These are phyloP conservation scores for Hipparchia semele DNA, from an alignment of 2,888 invertebrate genomes.

Conservation along the genomic window DNA sequence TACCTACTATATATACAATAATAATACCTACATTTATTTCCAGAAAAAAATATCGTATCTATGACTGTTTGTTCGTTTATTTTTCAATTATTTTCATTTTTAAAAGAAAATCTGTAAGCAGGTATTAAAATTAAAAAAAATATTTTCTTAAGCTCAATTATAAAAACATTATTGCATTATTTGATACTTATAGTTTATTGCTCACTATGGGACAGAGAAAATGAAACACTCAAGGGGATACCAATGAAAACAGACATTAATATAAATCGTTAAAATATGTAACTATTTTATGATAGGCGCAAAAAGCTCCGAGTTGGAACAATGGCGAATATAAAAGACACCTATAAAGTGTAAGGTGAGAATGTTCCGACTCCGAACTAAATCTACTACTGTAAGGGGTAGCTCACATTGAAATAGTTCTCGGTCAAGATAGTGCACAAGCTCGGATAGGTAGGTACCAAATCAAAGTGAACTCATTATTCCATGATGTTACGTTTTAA, in stretches of 20 bases:
- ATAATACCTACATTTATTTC: no score
- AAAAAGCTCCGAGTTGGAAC: slow-evolving; percentile 9
- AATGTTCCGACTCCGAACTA: not conserved
- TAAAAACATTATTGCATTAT: not conserved
- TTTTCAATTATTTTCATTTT: no score
- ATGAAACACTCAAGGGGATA: not conserved
- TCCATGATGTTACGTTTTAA: no score
- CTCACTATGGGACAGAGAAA: not conserved
- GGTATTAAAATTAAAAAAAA: not conserved
- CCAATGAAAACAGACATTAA: not conserved
- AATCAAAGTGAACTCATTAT: no score
- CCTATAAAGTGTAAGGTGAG: slow-evolving; percentile 29
- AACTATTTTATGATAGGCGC: slow-evolving; percentile 15
- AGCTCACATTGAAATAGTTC: not conserved
- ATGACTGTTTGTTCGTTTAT: no score
- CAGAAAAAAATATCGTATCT: no score
- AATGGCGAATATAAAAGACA: slow-evolving; percentile 31
- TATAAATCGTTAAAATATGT: slow-evolving; percentile 9
- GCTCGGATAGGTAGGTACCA: not conserved
- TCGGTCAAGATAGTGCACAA: not conserved
- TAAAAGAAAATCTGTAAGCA: no score
- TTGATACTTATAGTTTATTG: not conserved
- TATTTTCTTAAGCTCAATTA: not conserved
- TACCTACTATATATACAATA: no score
- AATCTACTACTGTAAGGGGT: slow-evolving; percentile 10